Base-by-base conservation (phyloP, 2,888 invertebrate genomes). In the Ornithoptera priamus region DNA sequence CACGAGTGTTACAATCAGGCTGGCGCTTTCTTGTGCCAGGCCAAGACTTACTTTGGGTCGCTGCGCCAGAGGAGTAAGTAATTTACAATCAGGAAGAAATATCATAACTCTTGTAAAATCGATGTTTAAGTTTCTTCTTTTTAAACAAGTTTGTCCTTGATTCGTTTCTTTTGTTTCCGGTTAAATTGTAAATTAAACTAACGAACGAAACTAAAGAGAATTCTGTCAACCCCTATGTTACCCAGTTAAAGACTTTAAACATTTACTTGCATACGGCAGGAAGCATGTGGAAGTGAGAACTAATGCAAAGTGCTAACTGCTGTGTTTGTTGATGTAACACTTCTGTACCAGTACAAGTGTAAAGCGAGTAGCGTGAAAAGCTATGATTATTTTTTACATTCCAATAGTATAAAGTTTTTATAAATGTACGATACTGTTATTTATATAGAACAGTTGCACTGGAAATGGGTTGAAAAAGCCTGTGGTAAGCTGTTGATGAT, bases 171-270 rank as follows among this genome's bases (percentile, higher is more conserved):
- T 39, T 8, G 10, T 39, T 50, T 15, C 50, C 10, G 18, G 24
- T 59, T 15, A 59, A 59, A 22, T 8, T 59, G 8, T 15, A 59
- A 59, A 30, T 5, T 30, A 4, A 24, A 24, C 24, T 59, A n/a
- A n/a, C n/a, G n/a, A n/a, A n/a, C 17, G 5, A 4, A 1, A 6
- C 57, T 60, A 17, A 20, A 17, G 10, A 12, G 6, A 66, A 69
- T 53, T 74, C 74, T 76, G 78, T 81, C 80, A 81, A 77, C 78
- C 75, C 75, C 80, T 80, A 82, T 80, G 20, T 79, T 80, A 76
- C 72, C 74, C 76, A 79, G 81, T 80, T 80, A 77, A 78, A 77
- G 79, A 79, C 81, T 83, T 85, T 81, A 85, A 85, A 85, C 84
- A 85, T 30, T 30, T 85, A 80, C 83, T 81, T 79, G 78, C 79